Evolutionary conservation across 2,113 vertebrate genomes (phyloP).

Genomic region (Dermatemys mawii): DNA sequence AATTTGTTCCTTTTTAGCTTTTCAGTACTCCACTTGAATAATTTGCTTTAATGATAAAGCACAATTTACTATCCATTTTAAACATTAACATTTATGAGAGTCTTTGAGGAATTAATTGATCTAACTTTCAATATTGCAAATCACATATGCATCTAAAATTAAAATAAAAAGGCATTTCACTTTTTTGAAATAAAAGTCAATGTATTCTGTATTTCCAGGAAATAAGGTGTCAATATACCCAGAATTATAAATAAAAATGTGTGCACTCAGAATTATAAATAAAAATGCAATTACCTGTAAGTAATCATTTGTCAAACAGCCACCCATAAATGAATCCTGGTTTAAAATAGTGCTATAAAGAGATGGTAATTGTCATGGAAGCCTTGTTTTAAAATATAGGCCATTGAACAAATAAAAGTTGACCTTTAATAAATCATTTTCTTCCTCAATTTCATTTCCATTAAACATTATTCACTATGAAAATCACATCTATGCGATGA

Average conservation of each 20-base stretch:
- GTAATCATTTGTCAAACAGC: constrained; percentile 36
- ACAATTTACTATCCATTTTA: constrained; percentile 53
- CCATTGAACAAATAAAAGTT: constrained; percentile 12
- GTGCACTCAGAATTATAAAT: constrained; percentile 4
- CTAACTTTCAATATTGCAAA: constrained; percentile 35
- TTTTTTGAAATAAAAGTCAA: constrained; percentile 13
- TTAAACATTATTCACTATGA: background rate
- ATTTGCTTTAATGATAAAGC: constrained; percentile 37
- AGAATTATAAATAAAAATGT: constrained; percentile 35
- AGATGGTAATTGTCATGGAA: background rate
- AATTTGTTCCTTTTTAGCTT: constrained; percentile 29
- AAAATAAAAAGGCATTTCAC: constrained; percentile 43
- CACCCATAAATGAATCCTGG: constrained; percentile 4
- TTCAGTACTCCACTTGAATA: constrained; percentile 1
- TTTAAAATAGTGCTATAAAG: constrained; percentile 11
- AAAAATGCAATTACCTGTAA: constrained; percentile 46
- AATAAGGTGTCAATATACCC: background rate
- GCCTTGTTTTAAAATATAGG: constrained; percentile 10
- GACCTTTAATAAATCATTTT: constrained; percentile 33
- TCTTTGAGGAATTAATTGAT: constrained; percentile 51
- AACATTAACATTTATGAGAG: constrained; percentile 48
- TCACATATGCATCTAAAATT: constrained; percentile 17
- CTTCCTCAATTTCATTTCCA: constrained; percentile 26
- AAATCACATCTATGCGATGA: background rate
- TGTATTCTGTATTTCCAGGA: constrained; percentile 38